Conservation (phyloP, 2,113 vertebrate genomes). For the Perca fluviatilis region DNA sequence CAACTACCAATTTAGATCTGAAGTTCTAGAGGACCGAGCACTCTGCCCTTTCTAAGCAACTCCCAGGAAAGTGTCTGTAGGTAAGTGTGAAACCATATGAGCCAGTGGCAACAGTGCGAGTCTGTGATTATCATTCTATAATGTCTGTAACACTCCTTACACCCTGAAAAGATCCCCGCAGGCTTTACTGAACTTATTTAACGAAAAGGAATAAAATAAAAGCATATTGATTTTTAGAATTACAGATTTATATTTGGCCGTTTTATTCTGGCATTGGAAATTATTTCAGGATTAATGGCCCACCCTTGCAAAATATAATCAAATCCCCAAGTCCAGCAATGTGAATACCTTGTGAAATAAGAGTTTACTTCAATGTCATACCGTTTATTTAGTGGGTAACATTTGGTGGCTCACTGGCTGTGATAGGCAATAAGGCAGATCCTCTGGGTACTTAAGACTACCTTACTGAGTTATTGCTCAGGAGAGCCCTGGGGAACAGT, state of each 20-base stretch:
- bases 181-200: not conserved
- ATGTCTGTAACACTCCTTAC: not conserved
- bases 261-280: not conserved
- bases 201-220: not conserved
- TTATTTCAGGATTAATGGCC: not conserved
- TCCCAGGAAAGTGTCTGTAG: not conserved
- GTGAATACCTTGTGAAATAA: not conserved
- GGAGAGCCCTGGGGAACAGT: slow-evolving; percentile 37
- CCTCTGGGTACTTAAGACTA: slow-evolving; percentile 24
- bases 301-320: not conserved
- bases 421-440: slow-evolving; percentile 22
- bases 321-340: not conserved
- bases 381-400: slow-evolving; percentile 9
- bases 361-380: not conserved
- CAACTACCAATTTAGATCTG: not conserved
- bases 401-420: slow-evolving; percentile 3
- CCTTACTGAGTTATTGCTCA: slow-evolving; percentile 43
- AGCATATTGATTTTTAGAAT: not conserved
- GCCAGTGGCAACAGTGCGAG: not conserved
- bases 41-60: not conserved
- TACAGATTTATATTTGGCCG: not conserved
- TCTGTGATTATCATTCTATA: not conserved
- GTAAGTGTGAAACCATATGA: slow-evolving; percentile 7
- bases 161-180: not conserved
- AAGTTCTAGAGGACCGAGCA: too few relatives aligned